Conservation (phyloP, 2,113 vertebrate species). For the Lepus americanus region DNA sequence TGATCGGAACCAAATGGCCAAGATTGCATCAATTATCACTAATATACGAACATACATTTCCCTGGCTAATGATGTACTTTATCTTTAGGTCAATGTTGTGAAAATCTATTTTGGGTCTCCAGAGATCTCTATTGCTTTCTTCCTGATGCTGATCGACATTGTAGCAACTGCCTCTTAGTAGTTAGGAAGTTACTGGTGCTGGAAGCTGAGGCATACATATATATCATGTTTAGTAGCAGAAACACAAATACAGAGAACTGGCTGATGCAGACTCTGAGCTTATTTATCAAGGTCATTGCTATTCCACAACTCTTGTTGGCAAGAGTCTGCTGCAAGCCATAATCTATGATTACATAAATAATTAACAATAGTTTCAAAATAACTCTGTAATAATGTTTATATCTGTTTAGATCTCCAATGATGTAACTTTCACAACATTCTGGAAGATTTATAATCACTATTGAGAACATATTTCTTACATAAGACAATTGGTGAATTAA, state of each 20-base stretch:
- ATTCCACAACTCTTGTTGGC: background rate
- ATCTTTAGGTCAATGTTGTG: background rate
- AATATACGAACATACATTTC: conserved; percentile 13
- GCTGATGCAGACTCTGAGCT: background rate
- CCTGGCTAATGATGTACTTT: background rate
- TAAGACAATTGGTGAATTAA: conserved; percentile 43
- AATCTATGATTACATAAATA: conserved; percentile 58
- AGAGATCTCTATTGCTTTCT: conserved; percentile 45
- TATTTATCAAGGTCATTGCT: background rate
- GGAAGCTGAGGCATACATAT: background rate
- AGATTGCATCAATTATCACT: conserved; percentile 24
- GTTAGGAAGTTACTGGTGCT: background rate
- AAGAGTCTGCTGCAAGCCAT: background rate
- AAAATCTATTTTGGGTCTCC: background rate
- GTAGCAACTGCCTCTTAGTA: background rate
- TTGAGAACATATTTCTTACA: conserved; percentile 32
- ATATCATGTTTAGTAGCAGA: background rate
- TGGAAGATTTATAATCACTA: conserved; percentile 14
- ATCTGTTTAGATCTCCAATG: background rate
- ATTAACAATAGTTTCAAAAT: conserved; percentile 59
- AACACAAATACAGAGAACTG: background rate
- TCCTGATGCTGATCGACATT: background rate
- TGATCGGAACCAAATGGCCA: background rate
- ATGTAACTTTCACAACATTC: conserved; percentile 9
- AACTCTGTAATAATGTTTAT: conserved; percentile 52